Conservation (phyloP, 1,140 invertebrate genomes). For the Halesus radiatus region DNA sequence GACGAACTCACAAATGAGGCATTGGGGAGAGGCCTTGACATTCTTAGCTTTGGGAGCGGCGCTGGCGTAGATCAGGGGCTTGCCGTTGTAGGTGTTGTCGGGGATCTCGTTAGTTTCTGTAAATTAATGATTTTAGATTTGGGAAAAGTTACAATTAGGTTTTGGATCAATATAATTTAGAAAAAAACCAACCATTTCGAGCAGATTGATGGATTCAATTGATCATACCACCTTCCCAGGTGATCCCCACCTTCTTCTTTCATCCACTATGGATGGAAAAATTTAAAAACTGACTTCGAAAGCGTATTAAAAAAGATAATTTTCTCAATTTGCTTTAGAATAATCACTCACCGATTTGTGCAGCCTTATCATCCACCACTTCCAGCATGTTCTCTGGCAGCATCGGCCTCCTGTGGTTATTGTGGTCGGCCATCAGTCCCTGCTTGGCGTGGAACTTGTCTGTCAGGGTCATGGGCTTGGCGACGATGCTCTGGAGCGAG, state of each 20-base stretch:
- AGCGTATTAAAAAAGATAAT: no score
- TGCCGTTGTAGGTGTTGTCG: slow-evolving; percentile 70
- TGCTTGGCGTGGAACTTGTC: slow-evolving; percentile 63
- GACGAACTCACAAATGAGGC: slow-evolving; percentile 81
- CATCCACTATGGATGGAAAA: no score
- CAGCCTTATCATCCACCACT: slow-evolving; percentile 61
- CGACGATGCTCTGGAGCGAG: slow-evolving; percentile 37
- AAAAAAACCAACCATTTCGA: no score
- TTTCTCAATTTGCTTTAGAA: background rate
- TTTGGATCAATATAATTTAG: no score
- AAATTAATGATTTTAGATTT: background rate
- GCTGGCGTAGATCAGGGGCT: slow-evolving; percentile 56
- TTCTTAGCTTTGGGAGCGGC: background rate
- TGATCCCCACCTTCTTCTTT: no score
- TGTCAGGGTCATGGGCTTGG: slow-evolving; percentile 1
- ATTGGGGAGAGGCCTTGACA: slow-evolving; percentile 59
- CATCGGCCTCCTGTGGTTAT: slow-evolving; percentile 61
- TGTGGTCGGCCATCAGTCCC: slow-evolving; percentile 61
- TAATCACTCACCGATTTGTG: slow-evolving; percentile 71
- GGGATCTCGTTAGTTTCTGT: slow-evolving; percentile 77
- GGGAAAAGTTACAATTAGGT: no score
- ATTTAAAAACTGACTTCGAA: no score
- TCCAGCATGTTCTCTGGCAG: slow-evolving; percentile 62
- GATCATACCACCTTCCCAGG: no score
- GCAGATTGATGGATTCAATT: no score